These are phyloP conservation scores for Micropoecilia bifurca DNA, from an alignment of 2,797 vertebrate genomes.

Conservation along the genomic window DNA sequence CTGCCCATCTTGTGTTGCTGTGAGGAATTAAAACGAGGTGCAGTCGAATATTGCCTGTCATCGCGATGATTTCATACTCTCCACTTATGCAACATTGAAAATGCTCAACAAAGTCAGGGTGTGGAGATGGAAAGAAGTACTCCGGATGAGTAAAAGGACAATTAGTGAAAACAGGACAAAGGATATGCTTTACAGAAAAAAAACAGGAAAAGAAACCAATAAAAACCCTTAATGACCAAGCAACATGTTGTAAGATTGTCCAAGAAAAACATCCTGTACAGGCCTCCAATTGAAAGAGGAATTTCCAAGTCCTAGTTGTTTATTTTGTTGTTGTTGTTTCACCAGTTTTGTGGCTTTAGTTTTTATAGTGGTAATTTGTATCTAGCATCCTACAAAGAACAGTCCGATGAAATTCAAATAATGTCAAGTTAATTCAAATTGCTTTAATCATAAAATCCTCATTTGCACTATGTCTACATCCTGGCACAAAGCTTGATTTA, in stretches of 20 bases:
- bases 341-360: not conserved
- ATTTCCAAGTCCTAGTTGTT: not conserved
- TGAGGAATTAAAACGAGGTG: not conserved
- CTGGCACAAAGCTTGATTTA: not conserved
- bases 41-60: constrained; percentile 22
- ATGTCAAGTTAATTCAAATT: not conserved
- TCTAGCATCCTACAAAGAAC: not conserved
- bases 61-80: constrained; percentile 53
- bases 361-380: not conserved
- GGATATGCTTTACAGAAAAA: not conserved
- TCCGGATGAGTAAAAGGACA: not conserved
- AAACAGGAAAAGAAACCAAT: not conserved
- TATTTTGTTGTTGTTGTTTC: not conserved
- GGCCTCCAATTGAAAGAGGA: not conserved
- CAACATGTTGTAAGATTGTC: not conserved
- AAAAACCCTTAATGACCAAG: not conserved
- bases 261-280: not conserved
- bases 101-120: constrained; percentile 15
- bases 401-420: not conserved
- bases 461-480: not conserved
- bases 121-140: constrained; percentile 19
- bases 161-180: not conserved
- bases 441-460: not conserved
- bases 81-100: constrained; percentile 36
- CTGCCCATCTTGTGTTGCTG: not conserved